Base-by-base conservation (phyloP, 2,888 invertebrate species). In the Eupithecia subumbrata region DNA sequence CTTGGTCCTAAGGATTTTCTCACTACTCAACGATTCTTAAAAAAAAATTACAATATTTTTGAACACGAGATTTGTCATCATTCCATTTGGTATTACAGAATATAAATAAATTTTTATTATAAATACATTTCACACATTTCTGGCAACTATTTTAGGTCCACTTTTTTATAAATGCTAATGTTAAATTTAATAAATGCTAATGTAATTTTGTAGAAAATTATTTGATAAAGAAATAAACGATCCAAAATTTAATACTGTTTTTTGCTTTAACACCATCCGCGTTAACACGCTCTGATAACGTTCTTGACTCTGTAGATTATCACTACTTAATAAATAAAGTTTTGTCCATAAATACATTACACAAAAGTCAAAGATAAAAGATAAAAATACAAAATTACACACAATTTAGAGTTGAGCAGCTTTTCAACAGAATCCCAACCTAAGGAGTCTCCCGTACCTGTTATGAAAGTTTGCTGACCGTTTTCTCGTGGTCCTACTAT, bases 1-100 rank as follows among this genome's bases (percentile, higher is more conserved):
- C 8, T 7, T 48, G 18, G 30, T 30, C 3, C 30, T 30, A 16
- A 48, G 18, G 48, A 7, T 8, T n/a, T 48, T 8, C 18, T n/a
- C 18, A 45, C 40, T 40, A 40, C 48, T 18, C 48, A 48, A 18
- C 8, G 18, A 48, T 48, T 18, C 18, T 48, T 16, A 8, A 1
- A 8, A 48, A 18, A 48, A 48, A 45, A 43, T 9, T 48, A 22
- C 52, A 11, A n/a, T 52, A 52, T 22, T 52, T 52, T n/a, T 52
- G 11, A 52, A 22, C 22, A 22, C 30, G 3, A 40, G 40, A 40
- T 40, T 34, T 0, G 45, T 40, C 37, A 40, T 70, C 69, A 71
- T 73, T 73, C 73, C 73, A 63, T 69, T 69, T 56, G 64, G 60
- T 69, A 70, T 66, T 67, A 67, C 63, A 18, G 72, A 71, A 74